Base-by-base conservation (phyloP, 2,797 vertebrate genomes). In the Microcaecilia unicolor region DNA sequence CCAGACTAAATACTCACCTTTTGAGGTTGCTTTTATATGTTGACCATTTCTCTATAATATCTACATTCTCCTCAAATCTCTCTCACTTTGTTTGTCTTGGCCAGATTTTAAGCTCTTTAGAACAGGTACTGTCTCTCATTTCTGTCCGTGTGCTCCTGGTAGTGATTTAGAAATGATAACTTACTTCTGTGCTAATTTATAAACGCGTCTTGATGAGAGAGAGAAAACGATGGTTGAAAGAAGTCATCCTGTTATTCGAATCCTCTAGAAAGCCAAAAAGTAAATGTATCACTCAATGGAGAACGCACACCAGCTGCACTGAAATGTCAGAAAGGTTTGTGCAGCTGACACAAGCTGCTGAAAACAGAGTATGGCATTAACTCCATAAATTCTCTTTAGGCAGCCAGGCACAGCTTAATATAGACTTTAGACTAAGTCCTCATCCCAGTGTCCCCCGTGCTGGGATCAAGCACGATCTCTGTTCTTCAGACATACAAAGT, bases 241-340 rank as follows among this genome's bases (percentile, higher is more conserved):
- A 12, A 2, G 0, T 10, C 1, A 6, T 2, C 3, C 28, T 5
- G 31, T 31, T 32, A 23, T 0, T 2, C 37, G 46, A 62, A 36
- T 45, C 31, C 56, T 58, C 55, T 48, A 46, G 55, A 47, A 74
- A 39, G 22, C 1, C 22, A 15, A 37, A n/a, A 1, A 2, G 7
- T 40, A 20, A 25, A 31, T 15, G 18, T 34, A 26, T 43, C 28
- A 10, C 48, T 61, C 47, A 6, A 31, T 22, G 51, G 61, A 8
- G 36, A 26, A 37, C 36, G 36, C 7, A 4, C 24, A 47, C 51
- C 83, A 84, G 80, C 79, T 85, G 84, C 53, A 58, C 74, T 48
- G 63, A 83, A 73, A 82, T 84, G 81, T 80, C 83, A 85, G 64
- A 62, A 29, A 68, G 69, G 57, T 56, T 77, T 72, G 72, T 61